A percentile compares a stretch with the other conserved stretches of the same genome.
phyloP scores from a whole-genome alignment of 2,113 vertebrate species.

The Dromiciops gliroides region DNA sequence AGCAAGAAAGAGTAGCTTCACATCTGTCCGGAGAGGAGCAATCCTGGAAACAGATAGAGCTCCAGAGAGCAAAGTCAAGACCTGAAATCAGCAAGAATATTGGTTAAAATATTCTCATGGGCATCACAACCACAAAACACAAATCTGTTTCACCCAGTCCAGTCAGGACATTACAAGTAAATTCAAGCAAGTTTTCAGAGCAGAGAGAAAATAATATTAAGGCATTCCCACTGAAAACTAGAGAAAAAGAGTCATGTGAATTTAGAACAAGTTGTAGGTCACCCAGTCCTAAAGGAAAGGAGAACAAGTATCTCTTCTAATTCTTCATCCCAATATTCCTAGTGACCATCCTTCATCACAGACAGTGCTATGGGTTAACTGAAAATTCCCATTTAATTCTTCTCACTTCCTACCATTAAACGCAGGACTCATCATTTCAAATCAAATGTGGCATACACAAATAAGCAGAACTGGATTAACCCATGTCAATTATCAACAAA shows the following conservation, averaged over 20 bases:
- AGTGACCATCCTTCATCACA: conserved; percentile 83
- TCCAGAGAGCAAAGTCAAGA: conserved; percentile 74
- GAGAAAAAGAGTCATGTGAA: conserved; percentile 70
- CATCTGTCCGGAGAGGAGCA: conserved; percentile 83
- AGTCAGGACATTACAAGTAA: conserved; percentile 72
- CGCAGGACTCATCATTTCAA: conserved; percentile 51
- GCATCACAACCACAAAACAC: conserved; percentile 71
- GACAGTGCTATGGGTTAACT: conserved; percentile 65
- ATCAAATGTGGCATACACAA: conserved; percentile 55
- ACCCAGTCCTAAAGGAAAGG: conserved; percentile 52
- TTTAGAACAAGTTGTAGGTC: conserved; percentile 73
- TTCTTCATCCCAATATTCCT: conserved; percentile 53
- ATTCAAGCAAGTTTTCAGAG: conserved; percentile 81
- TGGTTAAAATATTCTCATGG: conserved; percentile 84
- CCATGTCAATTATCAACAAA: not conserved
- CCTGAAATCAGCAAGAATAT: conserved; percentile 86
- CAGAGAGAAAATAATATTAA: conserved; percentile 59
- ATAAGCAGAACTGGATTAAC: conserved; percentile 31
- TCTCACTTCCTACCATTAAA: conserved; percentile 53
- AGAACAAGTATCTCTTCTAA: conserved; percentile 66
- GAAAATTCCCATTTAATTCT: conserved; percentile 52
- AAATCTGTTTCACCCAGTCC: conserved; percentile 39
- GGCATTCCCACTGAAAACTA: conserved; percentile 72
- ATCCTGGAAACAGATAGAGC: conserved; percentile 85
- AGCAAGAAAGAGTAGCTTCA: conserved; percentile 67